Evolutionary conservation across 2,113 vertebrate species (phyloP), one percentile per base, ranked within the genome.

Genomic region (Macquaria ambigua): DNA sequence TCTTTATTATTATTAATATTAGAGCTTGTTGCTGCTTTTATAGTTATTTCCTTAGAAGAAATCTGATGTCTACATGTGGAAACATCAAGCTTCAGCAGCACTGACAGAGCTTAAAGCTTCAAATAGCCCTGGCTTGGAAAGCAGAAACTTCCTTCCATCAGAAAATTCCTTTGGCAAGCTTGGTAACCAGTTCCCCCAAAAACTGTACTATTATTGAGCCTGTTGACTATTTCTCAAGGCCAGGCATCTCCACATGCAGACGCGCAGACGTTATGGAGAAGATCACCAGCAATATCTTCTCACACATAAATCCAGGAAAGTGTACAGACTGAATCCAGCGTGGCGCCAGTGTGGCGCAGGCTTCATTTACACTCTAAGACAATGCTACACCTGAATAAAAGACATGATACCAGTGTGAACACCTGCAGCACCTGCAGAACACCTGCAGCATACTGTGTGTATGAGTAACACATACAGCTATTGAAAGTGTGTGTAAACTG

Each of bases 141-240:
- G 34, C 46, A 39, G 39, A 67, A 87, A 61, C 56, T 58, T 81
- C 50, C 82, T 70, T 79, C 68, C 70, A 75, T 71, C 43, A 70
- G 41, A 70, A 62, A 70, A 74, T 88, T 82, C 43, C 74, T 72
- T 69, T 76, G 59, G 74, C 39, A 20, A 37, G 58, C 37, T 34
- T n/a, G 1, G 31, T 56, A 75, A 80, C 75, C 62, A 61, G 2
- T 64, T 46, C 46, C 61, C 61, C 16, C 66, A 74, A 70, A 79
- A 67, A 37, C 21, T 41, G 39, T 28, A 34, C 34, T 5, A 68
- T 53, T 58, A 77, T 67, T 67, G 39, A 31, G 58, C n/a, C 15
- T 58, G 58, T 66, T 77, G 62, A 73, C 70, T 53, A 23, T 70
- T 90, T 83, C 67, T 83, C 61, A 76, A 77, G 61, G 52, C 31